Conservation (phyloP, 2,888 invertebrate species). For the Acrocera orbiculus region DNA sequence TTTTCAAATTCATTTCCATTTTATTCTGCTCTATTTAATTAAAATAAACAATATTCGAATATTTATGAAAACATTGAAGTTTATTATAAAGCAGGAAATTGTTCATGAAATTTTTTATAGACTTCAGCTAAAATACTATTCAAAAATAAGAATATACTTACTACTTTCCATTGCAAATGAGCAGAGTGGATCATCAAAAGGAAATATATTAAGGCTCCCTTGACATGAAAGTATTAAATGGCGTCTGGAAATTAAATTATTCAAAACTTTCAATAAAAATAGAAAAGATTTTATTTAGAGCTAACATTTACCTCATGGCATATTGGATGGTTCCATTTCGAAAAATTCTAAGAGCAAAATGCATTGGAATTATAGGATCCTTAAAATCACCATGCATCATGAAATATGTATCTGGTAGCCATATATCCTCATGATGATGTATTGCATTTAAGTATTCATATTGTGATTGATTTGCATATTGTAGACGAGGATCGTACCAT, state of each 20-base stretch:
- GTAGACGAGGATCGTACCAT: slow-evolving; percentile 80
- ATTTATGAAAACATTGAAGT: neutral
- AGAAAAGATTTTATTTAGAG: neutral
- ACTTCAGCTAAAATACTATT: too few species aligned
- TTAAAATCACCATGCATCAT: slow-evolving; percentile 95
- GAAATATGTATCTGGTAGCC: slow-evolving; percentile 90
- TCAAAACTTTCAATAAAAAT: neutral
- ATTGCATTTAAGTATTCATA: slow-evolving; percentile 83
- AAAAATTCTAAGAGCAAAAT: slow-evolving; percentile 81
- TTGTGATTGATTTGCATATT: slow-evolving; percentile 73
- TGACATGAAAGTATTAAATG: slow-evolving; percentile 86
- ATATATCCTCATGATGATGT: slow-evolving; percentile 81
- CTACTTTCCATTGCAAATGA: slow-evolving; percentile 93
- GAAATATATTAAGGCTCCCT: slow-evolving; percentile 86
- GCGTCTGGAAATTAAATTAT: slow-evolving; percentile 36
- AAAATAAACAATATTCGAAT: neutral
- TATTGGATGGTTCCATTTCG: slow-evolving; percentile 88
- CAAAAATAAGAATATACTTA: slow-evolving; percentile 43
- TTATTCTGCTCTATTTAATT: too few species aligned
- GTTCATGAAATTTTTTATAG: too few species aligned
- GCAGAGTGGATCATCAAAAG: slow-evolving; percentile 89
- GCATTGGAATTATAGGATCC: slow-evolving; percentile 82
- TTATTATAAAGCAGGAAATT: neutral
- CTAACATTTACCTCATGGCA: slow-evolving; percentile 59
- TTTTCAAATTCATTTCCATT: too few species aligned